Evolutionary conservation across 2,888 invertebrate species (phyloP), one percentile per base, ranked within the genome.

Genomic region (Pseudanteris insignis): DNA sequence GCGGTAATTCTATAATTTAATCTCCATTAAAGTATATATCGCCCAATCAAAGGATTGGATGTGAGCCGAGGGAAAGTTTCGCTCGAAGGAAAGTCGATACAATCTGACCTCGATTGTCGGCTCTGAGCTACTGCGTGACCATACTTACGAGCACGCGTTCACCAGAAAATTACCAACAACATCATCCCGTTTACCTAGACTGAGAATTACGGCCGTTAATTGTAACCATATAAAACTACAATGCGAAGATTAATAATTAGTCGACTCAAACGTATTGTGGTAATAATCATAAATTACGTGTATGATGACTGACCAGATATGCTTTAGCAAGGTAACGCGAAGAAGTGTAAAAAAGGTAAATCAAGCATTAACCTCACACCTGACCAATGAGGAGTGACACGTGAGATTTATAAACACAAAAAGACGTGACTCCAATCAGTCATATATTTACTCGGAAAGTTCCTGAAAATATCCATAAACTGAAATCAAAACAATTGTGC

Each of bases 61-160:
- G 38, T 26, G 25, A 54, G 9, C 30, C 15, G 36, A 51, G 61
- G 61, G 50, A 51, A 57, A 62, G 61, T 62, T 55, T 26, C 40
- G 44, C 41, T 46, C 47, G 50, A 55, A 55, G 41, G 61, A 62
- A 62, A 62, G 61, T 61, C 50, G 55, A 54, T 44, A 43, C 46
- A 46, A 40, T 55, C 44, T 46, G 55, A 61, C 61, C 61, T 55
- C 50, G 34, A 61, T 61, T 44, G 60, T 38, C 38, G 47, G 37
- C 21, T 25, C 34, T 33, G 15, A 24, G 44, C 24, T 24, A 28
- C 44, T 55, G 50, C 61, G 50, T 60, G 60, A 43, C 40, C 30
- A 15, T 46, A 47, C 15, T 14, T 29, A 41, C 30, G 32, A 33
- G 26, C 28, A 51, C 30, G 44, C 41, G 47, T 38, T 43, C 34